Base-by-base conservation (phyloP, 1,140 invertebrate species). In the Bombus haemorrhoidalis region DNA sequence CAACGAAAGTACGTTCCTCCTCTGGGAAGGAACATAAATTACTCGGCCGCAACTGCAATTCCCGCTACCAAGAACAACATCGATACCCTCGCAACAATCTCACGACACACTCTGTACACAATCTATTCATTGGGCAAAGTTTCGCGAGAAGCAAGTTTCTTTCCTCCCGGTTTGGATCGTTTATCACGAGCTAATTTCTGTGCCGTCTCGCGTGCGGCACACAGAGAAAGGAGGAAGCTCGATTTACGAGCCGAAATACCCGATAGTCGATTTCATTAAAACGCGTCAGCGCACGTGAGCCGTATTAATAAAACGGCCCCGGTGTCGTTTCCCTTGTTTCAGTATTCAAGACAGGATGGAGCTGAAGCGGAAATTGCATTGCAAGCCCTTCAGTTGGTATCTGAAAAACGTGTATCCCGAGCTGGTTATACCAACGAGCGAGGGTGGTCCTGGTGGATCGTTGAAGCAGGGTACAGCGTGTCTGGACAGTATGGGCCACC, bases 301-400 rank as follows among this genome's bases (percentile, higher is more conserved):
- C 76, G 82, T 83, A 84, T 86, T 81, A 75, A 84, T 79, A 85
- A 85, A 85, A 85, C 83, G 43, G 12, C 47, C 18, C 47, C 6
- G 43, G 32, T 43, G 74, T 64, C 86, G 62, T 66, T 78, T 81
- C 81, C 87, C 87, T 86, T 91, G 92, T 95, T 95, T 81, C 94
- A 98, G 98, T 94, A 98, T 98, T 93, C 97, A 98, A 78, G 98
- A 98, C 91, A 96, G 99, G 81, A 95, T 98, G 83, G 96, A 97
- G 59, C 94, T 99, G 71, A 96, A 98, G 86, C 96, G 98, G 91
- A 96, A 96, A 90, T 95, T 99, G 32, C 96, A 98, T 71, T 99
- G 99, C 95, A 99, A 99, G 93, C 97, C 98, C 18, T 99, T 99
- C 95, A 97, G 98, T 91, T 99, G 99, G 99, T 99, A 99, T 95